These are phyloP conservation scores for Athetis lepigone DNA, from an alignment of 2,888 invertebrate species.

Conservation along the genomic window DNA sequence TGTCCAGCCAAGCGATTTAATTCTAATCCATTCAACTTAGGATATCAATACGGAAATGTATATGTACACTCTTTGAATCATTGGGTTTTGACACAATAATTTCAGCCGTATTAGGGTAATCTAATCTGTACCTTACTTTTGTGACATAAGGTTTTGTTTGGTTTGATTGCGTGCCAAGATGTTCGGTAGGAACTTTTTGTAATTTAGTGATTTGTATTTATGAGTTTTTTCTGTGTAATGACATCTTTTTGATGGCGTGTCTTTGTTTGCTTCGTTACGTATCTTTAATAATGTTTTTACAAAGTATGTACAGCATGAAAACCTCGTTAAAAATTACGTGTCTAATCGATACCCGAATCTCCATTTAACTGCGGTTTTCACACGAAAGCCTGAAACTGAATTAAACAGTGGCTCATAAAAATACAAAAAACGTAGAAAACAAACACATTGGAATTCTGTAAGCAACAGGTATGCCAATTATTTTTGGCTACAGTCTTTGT, in stretches of 20 bases:
- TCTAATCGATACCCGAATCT: constrained; percentile 21
- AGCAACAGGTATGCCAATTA: constrained; percentile 67
- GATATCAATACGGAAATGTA: constrained; percentile 32
- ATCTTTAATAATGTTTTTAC: neutral
- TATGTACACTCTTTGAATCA: constrained; percentile 36
- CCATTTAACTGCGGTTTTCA: constrained; percentile 29
- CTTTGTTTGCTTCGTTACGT: neutral
- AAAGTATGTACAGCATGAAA: neutral
- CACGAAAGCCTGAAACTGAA: constrained; percentile 26
- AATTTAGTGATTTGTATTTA: constrained; percentile 5
- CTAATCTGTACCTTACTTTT: neutral
- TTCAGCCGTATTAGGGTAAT: neutral
- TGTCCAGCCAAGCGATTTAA: constrained; percentile 38
- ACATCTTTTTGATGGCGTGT: neutral
- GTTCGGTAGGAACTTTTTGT: neutral
- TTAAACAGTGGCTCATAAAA: constrained; percentile 37
- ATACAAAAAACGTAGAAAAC: constrained; percentile 35
- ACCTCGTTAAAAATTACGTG: constrained; percentile 11
- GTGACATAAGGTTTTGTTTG: constrained; percentile 4
- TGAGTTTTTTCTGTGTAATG: neutral
- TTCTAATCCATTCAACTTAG: constrained; percentile 44
- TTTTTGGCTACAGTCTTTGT: constrained; percentile 54
- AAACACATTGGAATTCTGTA: constrained; percentile 53
- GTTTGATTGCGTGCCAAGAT: neutral
- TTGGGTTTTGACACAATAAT: constrained; percentile 35